Base-by-base conservation (phyloP, 1,140 invertebrate species). In the Idris sp. region DNA sequence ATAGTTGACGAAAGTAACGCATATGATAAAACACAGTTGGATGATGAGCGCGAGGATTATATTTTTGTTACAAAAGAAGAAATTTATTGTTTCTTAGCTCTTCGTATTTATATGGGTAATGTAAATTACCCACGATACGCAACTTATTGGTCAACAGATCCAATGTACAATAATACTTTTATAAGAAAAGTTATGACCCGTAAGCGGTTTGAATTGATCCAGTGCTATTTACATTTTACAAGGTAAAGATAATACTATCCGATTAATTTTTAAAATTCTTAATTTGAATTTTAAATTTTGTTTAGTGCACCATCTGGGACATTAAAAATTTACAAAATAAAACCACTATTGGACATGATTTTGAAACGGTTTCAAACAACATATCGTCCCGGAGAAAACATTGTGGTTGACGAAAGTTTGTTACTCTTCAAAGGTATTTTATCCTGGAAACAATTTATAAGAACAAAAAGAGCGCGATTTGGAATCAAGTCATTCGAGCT, bases 361-460 rank as follows among this genome's bases (percentile, higher is more conserved):
- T n/a, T 33, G 9, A 4, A 33, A 1, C 9, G 30, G 4, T 33
- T 33, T 10, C 30, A 33, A 10, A 33, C 0, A 4, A 10, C 30
- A n/a, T 33, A 38, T 16, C 35, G 35, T 0, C 35, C 35, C 2
- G 35, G 35, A 4, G 7, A 16, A 38, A 38, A 38, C 10, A 38
- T 38, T 38, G 35, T 16, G 1, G 35, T 38, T n/a, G 35, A 38
- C 13, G 38, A 41, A 41, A 41, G 38, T 41, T 22, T 41, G n/a
- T 5, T 41, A n/a, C 16, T 41, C 2, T 19, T 19, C 18, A 41
- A 41, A 41, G 18, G 38, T 0, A 14, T 2, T n/a, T 18, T 41
- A n/a, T 41, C 16, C 0, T 41, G 38, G 38, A 41, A 41, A 41
- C 38, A 41, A 15, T 41, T 41, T 10, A 41, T 41, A 4, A 1